Percentiles rank a stretch among this genome's conserved stretches.
Evolutionary conservation across 2,797 vertebrate genomes (phyloP).

Genomic region (Mallotus villosus): DNA sequence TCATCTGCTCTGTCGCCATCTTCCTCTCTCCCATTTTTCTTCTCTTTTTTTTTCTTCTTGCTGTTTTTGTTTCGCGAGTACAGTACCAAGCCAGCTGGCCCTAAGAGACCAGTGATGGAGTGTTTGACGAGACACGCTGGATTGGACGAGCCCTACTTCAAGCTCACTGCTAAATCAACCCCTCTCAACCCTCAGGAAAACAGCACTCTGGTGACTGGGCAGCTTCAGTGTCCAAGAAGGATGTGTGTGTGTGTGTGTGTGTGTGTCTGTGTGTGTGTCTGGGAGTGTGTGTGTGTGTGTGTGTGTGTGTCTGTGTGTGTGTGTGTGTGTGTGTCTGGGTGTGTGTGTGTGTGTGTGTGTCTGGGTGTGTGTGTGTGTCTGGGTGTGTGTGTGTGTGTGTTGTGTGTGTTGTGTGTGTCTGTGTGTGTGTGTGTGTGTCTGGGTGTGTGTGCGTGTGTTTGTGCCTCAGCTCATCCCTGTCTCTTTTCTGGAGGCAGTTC

Average conservation of each 20-base stretch:
- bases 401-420: conserved; percentile 4
- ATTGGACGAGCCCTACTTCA: conserved; percentile 17
- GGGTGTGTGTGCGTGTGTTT: background rate
- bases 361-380: conserved; percentile 1
- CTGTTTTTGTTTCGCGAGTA: background rate
- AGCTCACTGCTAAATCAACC: conserved; percentile 8
- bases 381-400: conserved; percentile 3
- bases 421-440: background rate
- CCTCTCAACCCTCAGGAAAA: conserved; percentile 3
- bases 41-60: background rate
- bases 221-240: background rate
- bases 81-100: conserved; percentile 9
- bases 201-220: background rate
- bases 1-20: too few species aligned
- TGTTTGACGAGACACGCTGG: background rate
- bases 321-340: background rate
- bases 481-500: conserved; percentile 30
- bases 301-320: conserved; percentile 1
- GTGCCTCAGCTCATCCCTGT: background rate
- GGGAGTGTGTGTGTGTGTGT: too few species aligned
- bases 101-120: conserved; percentile 18
- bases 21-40: too few species aligned
- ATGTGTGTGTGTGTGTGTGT: too few species aligned
- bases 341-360: background rate
- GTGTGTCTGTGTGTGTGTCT: background rate